Conservation (phyloP, 2,888 invertebrate genomes). For the Microplitis deprimator region DNA sequence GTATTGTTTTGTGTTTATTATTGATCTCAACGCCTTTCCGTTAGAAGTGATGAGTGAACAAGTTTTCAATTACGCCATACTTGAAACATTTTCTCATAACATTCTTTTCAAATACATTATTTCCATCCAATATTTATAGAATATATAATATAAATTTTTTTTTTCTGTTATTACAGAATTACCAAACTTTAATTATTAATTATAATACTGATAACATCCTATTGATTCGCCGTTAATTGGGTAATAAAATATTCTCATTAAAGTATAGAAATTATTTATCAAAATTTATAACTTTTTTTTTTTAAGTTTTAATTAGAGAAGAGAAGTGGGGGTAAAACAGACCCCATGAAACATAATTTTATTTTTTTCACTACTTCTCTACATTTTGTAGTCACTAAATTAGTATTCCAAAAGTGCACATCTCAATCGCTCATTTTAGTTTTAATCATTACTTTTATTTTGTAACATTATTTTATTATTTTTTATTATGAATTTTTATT, state of each 20-base stretch:
- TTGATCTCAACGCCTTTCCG: slow-evolving; percentile 54
- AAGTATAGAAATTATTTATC: too few relatives aligned
- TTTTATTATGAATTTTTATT: too few relatives aligned
- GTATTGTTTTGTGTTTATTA: slow-evolving; percentile 59
- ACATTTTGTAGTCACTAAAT: too few relatives aligned
- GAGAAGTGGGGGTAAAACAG: too few relatives aligned
- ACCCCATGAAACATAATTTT: too few relatives aligned
- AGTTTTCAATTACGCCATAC: not conserved
- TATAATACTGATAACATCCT: not conserved
- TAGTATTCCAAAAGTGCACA: too few relatives aligned
- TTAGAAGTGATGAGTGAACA: not conserved
- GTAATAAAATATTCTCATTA: not conserved
- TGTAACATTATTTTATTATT: too few relatives aligned
- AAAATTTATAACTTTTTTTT: too few relatives aligned
- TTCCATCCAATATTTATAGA: not conserved
- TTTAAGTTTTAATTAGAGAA: too few relatives aligned
- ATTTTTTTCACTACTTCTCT: too few relatives aligned
- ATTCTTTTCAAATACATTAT: not conserved
- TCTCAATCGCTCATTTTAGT: too few relatives aligned
- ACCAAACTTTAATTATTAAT: not conserved
- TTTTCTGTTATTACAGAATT: not conserved
- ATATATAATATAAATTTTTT: not conserved
- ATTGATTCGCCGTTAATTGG: not conserved
- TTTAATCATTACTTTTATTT: too few relatives aligned
- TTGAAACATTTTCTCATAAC: not conserved